Conservation (phyloP, 1,140 invertebrate genomes). For the Scaptomyza pallida region DNA sequence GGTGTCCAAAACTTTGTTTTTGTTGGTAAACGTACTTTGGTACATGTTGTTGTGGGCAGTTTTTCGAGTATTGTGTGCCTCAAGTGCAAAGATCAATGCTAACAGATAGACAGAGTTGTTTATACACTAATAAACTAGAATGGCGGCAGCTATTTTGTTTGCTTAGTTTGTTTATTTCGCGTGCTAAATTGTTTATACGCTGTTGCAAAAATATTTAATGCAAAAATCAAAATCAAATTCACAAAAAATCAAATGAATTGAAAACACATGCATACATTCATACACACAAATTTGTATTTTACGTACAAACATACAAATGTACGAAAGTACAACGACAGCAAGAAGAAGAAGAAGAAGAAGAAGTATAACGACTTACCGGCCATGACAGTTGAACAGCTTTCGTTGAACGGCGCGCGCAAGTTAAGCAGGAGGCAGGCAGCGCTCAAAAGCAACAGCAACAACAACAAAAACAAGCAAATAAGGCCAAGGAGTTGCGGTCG, state of each 20-base stretch:
- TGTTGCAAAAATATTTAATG: slow-evolving; percentile 41
- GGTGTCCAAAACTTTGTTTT: background rate
- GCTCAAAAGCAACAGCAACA: slow-evolving; percentile 41
- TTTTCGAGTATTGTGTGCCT: slow-evolving; percentile 10
- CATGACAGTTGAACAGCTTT: slow-evolving; percentile 84
- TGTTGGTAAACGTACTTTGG: background rate
- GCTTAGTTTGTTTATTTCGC: slow-evolving; percentile 59
- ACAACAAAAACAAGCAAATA: slow-evolving; percentile 39
- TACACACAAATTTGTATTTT: slow-evolving; percentile 1
- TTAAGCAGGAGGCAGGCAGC: slow-evolving; percentile 41
- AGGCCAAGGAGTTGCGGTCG: slow-evolving; percentile 66
- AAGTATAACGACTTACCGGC: slow-evolving; percentile 79
- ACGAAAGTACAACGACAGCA: slow-evolving; percentile 32
- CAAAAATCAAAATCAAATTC: slow-evolving; percentile 28
- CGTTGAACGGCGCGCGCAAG: slow-evolving; percentile 64
- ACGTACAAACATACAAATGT: slow-evolving; percentile 9
- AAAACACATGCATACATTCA: slow-evolving; percentile 8
- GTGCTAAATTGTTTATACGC: slow-evolving; percentile 51
- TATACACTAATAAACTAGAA: slow-evolving; percentile 40
- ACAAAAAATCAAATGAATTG: slow-evolving; percentile 27
- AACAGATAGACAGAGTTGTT: slow-evolving; percentile 55
- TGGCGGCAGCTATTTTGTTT: slow-evolving; percentile 37
- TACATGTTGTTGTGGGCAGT: slow-evolving; percentile 22
- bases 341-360: slow-evolving; percentile 22
- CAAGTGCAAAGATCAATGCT: slow-evolving; percentile 66